These are phyloP conservation scores for Alcedo atthis DNA, from an alignment of 2,797 vertebrate genomes.

Conservation along the genomic window DNA sequence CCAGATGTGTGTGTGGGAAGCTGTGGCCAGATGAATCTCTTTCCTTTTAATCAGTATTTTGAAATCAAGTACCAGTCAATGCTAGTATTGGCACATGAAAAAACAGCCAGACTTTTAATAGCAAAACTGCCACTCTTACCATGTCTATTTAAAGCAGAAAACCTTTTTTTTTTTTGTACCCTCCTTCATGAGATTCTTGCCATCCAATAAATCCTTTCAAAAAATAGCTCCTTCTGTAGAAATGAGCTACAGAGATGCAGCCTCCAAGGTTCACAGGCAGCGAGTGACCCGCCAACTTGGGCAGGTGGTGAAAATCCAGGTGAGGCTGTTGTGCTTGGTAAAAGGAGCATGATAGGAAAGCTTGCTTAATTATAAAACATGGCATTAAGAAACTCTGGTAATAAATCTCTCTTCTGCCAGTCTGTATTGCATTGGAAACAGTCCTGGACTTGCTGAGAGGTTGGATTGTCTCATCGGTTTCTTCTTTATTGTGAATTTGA, in stretches of 20 bases:
- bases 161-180: neutral
- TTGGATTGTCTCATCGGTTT: neutral
- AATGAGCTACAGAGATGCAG: neutral
- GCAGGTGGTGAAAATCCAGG: neutral
- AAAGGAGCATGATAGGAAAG: neutral
- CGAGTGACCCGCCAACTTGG: fast-evolving
- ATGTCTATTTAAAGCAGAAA: neutral
- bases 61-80: neutral
- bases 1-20: neutral
- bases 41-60: neutral
- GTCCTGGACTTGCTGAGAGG: constrained; percentile 8
- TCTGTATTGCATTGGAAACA: neutral
- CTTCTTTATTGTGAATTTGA: constrained; percentile 4
- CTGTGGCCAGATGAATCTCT: neutral
- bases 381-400: neutral
- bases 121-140: neutral
- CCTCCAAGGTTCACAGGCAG: neutral
- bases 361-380: neutral
- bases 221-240: neutral
- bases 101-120: neutral
- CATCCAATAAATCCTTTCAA: neutral
- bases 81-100: neutral
- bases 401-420: constrained; percentile 31
- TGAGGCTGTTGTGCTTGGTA: neutral
- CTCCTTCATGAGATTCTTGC: neutral